Evolutionary conservation across 1,140 invertebrate genomes (phyloP).

Genomic region (Drosophila jambulina): DNA sequence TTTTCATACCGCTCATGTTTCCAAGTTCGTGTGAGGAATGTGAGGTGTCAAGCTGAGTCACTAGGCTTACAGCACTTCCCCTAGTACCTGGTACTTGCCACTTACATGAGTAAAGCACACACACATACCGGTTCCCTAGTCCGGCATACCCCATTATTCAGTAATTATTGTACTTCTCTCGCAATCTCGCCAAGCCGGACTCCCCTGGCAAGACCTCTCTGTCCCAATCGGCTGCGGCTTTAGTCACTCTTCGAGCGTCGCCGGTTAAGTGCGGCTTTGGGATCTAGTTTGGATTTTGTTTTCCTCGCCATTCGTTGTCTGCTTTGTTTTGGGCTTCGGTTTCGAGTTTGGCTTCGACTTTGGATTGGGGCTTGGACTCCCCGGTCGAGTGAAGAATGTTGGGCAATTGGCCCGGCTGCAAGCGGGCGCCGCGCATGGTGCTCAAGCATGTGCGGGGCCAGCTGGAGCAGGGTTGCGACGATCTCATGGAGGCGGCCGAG

Average conservation of each 20-base stretch:
- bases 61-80: background rate
- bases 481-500: conserved; percentile 62
- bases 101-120: background rate
- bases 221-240: conserved; percentile 13
- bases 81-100: background rate
- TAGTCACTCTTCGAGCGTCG: conserved; percentile 38
- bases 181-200: conserved; percentile 19
- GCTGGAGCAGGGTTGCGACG: conserved; percentile 68
- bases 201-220: conserved; percentile 10
- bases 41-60: conserved; percentile 24
- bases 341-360: background rate
- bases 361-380: background rate
- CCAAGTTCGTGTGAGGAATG: no score
- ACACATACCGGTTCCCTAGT: conserved; percentile 4
- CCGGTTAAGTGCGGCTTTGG: conserved; percentile 27
- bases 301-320: conserved; percentile 1
- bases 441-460: conserved; percentile 67
- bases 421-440: conserved; percentile 64
- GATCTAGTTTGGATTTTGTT: conserved; percentile 18
- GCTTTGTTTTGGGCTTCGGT: conserved; percentile 1
- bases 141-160: conserved; percentile 18
- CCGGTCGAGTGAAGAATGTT: conserved; percentile 44
- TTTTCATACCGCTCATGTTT: background rate
- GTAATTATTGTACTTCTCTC: conserved; percentile 10
- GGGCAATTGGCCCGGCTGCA: conserved; percentile 47